A percentile compares a stretch with the other conserved stretches of the same genome.
Conservation (phyloP, 2,797 vertebrate genomes). For the Pempheris klunzingeri region DNA sequence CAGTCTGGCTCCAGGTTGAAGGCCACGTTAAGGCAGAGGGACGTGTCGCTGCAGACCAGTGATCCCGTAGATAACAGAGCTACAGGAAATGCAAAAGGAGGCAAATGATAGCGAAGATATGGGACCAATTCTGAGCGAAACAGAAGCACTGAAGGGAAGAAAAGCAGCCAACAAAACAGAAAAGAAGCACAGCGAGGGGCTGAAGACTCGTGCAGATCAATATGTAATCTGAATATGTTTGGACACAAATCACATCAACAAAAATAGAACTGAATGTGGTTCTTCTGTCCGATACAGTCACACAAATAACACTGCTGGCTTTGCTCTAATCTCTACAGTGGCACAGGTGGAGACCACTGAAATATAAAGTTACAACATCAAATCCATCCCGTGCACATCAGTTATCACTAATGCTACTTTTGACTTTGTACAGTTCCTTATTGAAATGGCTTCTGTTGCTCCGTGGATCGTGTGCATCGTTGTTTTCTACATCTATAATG, state of each 20-base stretch:
- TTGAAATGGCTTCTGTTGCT: constrained; percentile 23
- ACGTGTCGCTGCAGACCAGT: constrained; percentile 32
- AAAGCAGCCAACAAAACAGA: background rate
- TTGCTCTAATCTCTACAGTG: constrained; percentile 13
- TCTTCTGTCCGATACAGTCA: constrained; percentile 25
- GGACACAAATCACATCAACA: constrained; percentile 26
- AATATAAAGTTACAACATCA: constrained; percentile 8
- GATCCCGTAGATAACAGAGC: constrained; percentile 27
- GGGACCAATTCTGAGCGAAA: constrained; percentile 21
- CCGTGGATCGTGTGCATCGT: background rate
- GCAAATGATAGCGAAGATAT: constrained; percentile 20
- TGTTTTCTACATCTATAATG: background rate
- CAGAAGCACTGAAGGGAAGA: constrained; percentile 34
- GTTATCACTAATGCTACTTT: background rate
- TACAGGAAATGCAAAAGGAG: constrained; percentile 26
- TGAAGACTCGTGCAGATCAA: background rate
- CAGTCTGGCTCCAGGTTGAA: constrained; percentile 55
- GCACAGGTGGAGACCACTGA: constrained; percentile 7
- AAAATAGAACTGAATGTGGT: constrained; percentile 9
- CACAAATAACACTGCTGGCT: constrained; percentile 45
- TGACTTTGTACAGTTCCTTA: constrained; percentile 23
- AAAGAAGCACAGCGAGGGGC: background rate
- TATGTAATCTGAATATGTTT: background rate
- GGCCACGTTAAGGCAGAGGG: constrained; percentile 58
- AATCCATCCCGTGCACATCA: constrained; percentile 9